A percentile compares a stretch with the other conserved stretches of the same genome.
Evolutionary conservation across 2,797 vertebrate genomes (phyloP).

Genomic region (Lithobates sylvaticus): DNA sequence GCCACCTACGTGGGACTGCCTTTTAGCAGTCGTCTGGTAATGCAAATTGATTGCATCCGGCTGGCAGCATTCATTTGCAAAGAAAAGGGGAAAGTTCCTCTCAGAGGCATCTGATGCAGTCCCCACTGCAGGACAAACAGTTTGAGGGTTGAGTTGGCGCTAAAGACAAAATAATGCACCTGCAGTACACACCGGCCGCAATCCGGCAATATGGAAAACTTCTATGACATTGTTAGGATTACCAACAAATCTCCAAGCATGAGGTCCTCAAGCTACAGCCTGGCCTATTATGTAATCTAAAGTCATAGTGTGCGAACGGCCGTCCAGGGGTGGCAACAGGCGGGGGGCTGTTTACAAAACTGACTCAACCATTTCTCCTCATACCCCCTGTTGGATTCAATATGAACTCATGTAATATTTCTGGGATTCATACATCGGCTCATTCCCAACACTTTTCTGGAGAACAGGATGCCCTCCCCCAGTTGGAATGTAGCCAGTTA

Average conservation of each 20-base stretch:
- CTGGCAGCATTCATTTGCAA: conserved; percentile 20
- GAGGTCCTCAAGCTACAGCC: background rate
- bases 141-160: conserved; percentile 3
- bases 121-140: background rate
- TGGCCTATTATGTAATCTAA: too few species aligned
- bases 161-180: background rate
- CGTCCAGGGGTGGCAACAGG: too few species aligned
- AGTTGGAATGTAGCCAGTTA: too few species aligned
- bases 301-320: too few species aligned
- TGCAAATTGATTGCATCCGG: conserved; percentile 40
- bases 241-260: background rate
- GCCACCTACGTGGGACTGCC: conserved; percentile 30
- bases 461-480: too few species aligned
- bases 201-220: background rate
- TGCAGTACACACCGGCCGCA: too few species aligned
- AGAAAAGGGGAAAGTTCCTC: conserved; percentile 25
- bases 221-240: background rate
- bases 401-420: too few species aligned
- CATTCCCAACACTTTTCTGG: too few species aligned
- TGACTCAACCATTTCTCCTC: too few species aligned
- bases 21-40: conserved; percentile 44
- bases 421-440: too few species aligned
- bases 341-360: too few species aligned
- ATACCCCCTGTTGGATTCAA: too few species aligned
- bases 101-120: conserved; percentile 7